Percentiles rank a stretch among this genome's conserved stretches.
These are phyloP conservation scores for Cacatua alba DNA, from an alignment of 2,113 vertebrate genomes.

Conservation along the genomic window DNA sequence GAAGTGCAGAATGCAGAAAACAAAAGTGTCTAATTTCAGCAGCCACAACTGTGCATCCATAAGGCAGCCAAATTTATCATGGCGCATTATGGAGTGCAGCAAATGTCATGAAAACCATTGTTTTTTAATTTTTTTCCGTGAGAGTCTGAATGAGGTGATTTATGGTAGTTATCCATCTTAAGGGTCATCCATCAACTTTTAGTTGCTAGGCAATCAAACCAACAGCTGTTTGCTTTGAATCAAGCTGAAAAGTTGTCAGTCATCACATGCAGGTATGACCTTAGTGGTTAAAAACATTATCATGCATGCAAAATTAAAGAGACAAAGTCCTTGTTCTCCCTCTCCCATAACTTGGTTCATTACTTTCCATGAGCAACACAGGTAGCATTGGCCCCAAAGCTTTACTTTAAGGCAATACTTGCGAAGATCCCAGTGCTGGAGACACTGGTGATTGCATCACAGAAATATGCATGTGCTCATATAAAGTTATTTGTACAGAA, in stretches of 20 bases:
- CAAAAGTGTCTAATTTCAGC: conserved; percentile 77
- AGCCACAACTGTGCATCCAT: conserved; percentile 63
- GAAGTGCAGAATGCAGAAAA: conserved; percentile 62
- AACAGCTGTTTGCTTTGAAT: conserved; percentile 96
- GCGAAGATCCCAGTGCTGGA: background rate
- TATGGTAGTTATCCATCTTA: conserved; percentile 98
- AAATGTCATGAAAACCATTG: conserved; percentile 84
- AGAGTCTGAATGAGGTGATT: conserved; percentile 89
- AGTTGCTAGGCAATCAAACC: conserved; percentile 97
- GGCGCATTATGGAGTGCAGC: conserved; percentile 82
- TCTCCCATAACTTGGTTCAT: background rate
- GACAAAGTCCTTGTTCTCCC: conserved; percentile 1
- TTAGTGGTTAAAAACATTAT: conserved; percentile 75
- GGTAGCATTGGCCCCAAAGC: background rate
- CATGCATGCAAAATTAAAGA: conserved; percentile 75
- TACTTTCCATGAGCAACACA: background rate
- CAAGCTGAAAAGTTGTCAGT: conserved; percentile 88
- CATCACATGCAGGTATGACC: conserved; percentile 84
- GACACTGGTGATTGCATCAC: background rate
- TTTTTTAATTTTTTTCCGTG: conserved; percentile 81
- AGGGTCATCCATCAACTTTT: conserved; percentile 94
- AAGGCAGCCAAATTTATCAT: conserved; percentile 83
- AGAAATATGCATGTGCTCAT: accelerated
- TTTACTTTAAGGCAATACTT: background rate
- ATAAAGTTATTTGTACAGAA: background rate